A percentile compares a stretch with the other conserved stretches of the same genome.
phyloP scores from a whole-genome alignment of 2,888 invertebrate genomes.

The Dichetophora obliterata region DNA sequence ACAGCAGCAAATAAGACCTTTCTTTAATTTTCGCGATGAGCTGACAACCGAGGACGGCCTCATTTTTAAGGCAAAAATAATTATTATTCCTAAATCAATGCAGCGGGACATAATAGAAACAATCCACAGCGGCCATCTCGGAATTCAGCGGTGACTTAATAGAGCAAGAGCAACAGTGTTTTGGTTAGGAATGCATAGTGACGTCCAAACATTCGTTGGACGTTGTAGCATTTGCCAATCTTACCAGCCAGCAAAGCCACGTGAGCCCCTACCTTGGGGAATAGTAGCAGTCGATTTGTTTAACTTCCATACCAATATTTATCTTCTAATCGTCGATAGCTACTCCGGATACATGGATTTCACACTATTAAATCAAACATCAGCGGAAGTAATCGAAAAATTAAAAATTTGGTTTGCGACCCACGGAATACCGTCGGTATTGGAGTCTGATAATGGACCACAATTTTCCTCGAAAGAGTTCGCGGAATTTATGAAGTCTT shows the following conservation, averaged over 20 bases:
- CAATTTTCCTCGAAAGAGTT: too few species aligned
- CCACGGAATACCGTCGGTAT: too few species aligned
- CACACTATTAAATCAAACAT: too few species aligned
- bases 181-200: constrained; percentile 41
- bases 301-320: constrained; percentile 41
- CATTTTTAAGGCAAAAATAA: constrained; percentile 44
- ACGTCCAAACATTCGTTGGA: constrained; percentile 39
- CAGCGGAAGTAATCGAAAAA: too few species aligned
- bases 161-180: constrained; percentile 43
- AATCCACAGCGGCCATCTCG: too few species aligned
- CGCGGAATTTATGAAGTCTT: too few species aligned
- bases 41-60: constrained; percentile 36
- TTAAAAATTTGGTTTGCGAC: too few species aligned
- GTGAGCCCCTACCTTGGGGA: constrained; percentile 37
- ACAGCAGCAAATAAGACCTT: constrained; percentile 32
- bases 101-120: constrained; percentile 27
- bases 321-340: constrained; percentile 38
- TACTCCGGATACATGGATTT: too few species aligned
- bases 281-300: constrained; percentile 43
- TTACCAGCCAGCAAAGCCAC: constrained; percentile 22
- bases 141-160: constrained; percentile 11
- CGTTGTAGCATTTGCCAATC: constrained; percentile 42
- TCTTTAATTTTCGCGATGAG: constrained; percentile 46
- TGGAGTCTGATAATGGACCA: too few species aligned
- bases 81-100: constrained; percentile 41